Conservation (phyloP, 1,140 invertebrate genomes). For the Ceratina calcarata region DNA sequence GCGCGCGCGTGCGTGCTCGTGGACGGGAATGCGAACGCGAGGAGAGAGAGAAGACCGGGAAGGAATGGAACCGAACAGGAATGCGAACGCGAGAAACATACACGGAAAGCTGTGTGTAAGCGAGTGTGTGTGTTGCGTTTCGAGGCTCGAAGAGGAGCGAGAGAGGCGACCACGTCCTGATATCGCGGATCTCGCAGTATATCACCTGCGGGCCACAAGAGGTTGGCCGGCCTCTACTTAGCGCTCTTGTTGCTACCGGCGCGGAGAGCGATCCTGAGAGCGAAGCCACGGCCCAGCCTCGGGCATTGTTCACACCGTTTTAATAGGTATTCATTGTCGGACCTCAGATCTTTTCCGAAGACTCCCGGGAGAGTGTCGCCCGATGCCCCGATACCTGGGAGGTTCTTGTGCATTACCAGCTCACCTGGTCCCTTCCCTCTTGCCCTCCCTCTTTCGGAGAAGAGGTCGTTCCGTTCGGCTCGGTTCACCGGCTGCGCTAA, state of each 20-base stretch:
- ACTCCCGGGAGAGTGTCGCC: slow-evolving; percentile 61
- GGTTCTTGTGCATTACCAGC: slow-evolving; percentile 40
- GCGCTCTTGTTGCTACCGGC: slow-evolving; percentile 60
- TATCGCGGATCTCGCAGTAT: slow-evolving; percentile 78
- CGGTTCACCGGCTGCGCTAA: slow-evolving; percentile 8
- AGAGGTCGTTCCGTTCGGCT: background rate
- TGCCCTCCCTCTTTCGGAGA: too few species aligned
- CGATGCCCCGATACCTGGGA: slow-evolving; percentile 64
- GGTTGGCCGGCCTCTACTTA: slow-evolving; percentile 59
- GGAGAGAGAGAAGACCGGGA: background rate
- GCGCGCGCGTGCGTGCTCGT: slow-evolving; percentile 39
- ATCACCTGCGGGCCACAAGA: slow-evolving; percentile 69
- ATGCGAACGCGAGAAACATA: slow-evolving; percentile 14
- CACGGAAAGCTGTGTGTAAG: background rate
- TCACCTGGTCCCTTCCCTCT: background rate
- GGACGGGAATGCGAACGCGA: slow-evolving; percentile 29
- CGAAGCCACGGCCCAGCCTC: slow-evolving; percentile 40
- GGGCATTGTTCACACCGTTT: slow-evolving; percentile 77
- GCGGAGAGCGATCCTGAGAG: slow-evolving; percentile 51
- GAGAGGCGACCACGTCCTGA: slow-evolving; percentile 41
- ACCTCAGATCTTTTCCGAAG: slow-evolving; percentile 64
- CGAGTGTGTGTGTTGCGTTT: slow-evolving; percentile 18
- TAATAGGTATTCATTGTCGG: slow-evolving; percentile 78
- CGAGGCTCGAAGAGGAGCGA: slow-evolving; percentile 27
- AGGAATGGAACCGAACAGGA: background rate